Percentiles rank a stretch among this genome's conserved stretches.
Evolutionary conservation across 2,113 vertebrate genomes (phyloP).

Genomic region (Hyaena hyaena): DNA sequence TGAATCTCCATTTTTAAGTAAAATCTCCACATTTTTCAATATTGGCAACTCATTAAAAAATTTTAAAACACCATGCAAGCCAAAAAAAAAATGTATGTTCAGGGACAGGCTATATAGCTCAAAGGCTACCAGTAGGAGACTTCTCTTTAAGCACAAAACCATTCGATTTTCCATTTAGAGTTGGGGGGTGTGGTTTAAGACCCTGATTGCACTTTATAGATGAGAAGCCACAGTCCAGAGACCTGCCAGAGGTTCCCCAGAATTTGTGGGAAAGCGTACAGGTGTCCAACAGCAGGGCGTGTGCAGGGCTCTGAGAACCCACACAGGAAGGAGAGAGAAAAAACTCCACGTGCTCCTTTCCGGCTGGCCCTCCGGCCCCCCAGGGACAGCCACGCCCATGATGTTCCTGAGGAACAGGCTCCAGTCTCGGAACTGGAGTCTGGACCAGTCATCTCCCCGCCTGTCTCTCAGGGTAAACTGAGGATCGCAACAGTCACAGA

Average conservation of each 20-base stretch:
- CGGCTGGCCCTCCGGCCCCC: not conserved
- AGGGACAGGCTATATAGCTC: not conserved
- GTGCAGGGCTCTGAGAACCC: not conserved
- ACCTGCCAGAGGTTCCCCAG: not conserved
- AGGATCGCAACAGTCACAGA: not conserved
- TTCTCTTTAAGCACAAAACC: not conserved
- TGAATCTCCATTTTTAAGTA: not conserved
- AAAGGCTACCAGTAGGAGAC: not conserved
- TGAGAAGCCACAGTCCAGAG: not conserved
- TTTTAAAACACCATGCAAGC: not conserved
- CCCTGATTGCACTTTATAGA: not conserved
- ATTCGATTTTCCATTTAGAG: not conserved
- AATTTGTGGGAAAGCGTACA: not conserved
- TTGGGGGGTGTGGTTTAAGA: too few relatives aligned
- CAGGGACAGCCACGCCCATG: not conserved
- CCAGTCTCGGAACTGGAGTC: not conserved
- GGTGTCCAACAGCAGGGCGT: not conserved
- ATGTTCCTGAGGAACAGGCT: not conserved
- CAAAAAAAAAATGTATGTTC: not conserved
- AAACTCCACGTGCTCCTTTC: not conserved
- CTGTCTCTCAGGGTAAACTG: not conserved
- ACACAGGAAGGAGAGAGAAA: not conserved
- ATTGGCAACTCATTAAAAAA: not conserved
- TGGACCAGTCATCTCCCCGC: not conserved
- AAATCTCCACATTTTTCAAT: conserved; percentile 1